A percentile compares a stretch with the other conserved stretches of the same genome.
phyloP scores from a whole-genome alignment of 2,888 invertebrate genomes.

The Drosophila leonis region DNA sequence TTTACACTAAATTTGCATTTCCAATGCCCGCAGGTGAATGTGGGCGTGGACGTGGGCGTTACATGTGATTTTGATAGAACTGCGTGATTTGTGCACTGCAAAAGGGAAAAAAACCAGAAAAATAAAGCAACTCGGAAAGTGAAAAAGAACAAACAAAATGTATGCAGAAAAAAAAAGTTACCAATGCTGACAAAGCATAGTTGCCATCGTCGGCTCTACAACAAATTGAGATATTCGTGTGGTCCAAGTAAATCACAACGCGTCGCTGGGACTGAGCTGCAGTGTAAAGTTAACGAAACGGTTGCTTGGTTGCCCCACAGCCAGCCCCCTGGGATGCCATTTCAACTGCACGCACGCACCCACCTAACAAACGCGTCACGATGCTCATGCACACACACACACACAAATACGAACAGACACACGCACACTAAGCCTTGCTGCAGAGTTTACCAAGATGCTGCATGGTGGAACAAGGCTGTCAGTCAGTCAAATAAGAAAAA shows the following conservation, averaged over 20 bases:
- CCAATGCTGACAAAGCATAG: conserved; percentile 34
- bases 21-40: conserved; percentile 42
- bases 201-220: conserved; percentile 20
- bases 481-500: no score
- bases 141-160: conserved; percentile 28
- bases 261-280: conserved; percentile 2
- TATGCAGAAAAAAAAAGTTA: conserved; percentile 34
- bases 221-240: conserved; percentile 36
- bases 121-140: conserved; percentile 14
- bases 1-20: conserved; percentile 69
- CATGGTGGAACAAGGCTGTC: conserved; percentile 21
- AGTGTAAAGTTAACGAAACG: conserved; percentile 7
- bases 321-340: conserved; percentile 30
- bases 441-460: conserved; percentile 30
- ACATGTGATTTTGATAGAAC: conserved; percentile 46
- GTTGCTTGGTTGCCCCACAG: conserved; percentile 16
- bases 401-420: not conserved
- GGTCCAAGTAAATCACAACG: conserved; percentile 37
- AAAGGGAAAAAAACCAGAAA: conserved; percentile 7
- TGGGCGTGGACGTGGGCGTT: conserved; percentile 29
- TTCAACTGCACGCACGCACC: conserved; percentile 26
- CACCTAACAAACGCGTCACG: conserved; percentile 15
- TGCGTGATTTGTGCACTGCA: conserved; percentile 52
- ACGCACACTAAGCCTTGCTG: conserved; percentile 20
- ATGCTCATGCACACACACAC: conserved; percentile 10